Base-by-base conservation (phyloP, 2,797 vertebrate species). In the Hylomyscus alleni region DNA sequence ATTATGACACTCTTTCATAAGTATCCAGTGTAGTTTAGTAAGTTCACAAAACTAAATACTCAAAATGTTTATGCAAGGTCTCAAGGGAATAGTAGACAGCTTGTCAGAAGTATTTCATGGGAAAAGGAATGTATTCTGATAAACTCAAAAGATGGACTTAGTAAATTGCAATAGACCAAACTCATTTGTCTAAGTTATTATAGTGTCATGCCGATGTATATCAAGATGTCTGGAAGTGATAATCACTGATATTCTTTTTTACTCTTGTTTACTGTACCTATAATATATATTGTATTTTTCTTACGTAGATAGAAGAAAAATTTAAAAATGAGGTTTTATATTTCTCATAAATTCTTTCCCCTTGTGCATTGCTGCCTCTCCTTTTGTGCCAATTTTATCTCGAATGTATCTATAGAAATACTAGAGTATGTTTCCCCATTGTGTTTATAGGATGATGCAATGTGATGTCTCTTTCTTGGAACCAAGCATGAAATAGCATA, bases 291-390 rank as follows among this genome's bases (percentile, higher is more conserved):
- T 91, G 44, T 3, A 17, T 47, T 9, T 69, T 94, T 93, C 26
- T 89, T 60, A 86, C 19, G 47, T 85, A 93, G 14, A 2, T 31
- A 78, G n/a, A 90, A 93, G 8, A 81, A 60, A 65, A 19, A 91
- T n/a, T 93, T 40, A 82, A 52, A 6, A 85, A 72, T 86, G 58
- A 89, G 12, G 15, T 7, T 78, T 24, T 93, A 31, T 40, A 50
- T 92, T 96, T 83, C 80, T 13, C 13, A n/a, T 52, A 73, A 87
- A 90, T 93, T 92, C 29, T 75, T 93, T 90, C 29, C 56, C 0
- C 31, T 73, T 91, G 12, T 82, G 34, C 8, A 54, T 76, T 86
- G 37, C 12, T 77, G 58, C 40, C 85, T 97, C n/a, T 82, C 50
- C 31, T 90, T 91, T 95, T 58, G 60, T 47, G 89, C 4, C 17